Evolutionary conservation across 2,888 invertebrate species (phyloP).

Genomic region (Machimus atricapillus): DNA sequence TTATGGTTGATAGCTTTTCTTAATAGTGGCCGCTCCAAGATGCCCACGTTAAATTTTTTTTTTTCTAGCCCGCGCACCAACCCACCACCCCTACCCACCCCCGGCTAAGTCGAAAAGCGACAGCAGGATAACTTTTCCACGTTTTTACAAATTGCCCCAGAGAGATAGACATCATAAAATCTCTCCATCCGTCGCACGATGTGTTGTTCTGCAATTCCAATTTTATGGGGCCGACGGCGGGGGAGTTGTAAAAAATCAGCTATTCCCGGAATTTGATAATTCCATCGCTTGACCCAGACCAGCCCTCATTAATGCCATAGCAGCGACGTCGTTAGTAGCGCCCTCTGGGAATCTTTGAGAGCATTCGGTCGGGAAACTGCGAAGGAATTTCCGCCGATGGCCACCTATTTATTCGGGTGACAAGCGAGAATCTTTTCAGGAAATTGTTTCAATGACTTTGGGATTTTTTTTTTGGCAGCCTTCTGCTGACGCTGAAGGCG

Average conservation of each 20-base stretch:
- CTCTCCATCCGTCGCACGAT: neutral
- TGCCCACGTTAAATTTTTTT: constrained; percentile 15
- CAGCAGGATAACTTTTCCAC: neutral
- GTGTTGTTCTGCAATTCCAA: neutral
- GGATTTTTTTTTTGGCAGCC: neutral
- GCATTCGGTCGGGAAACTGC: constrained; percentile 13
- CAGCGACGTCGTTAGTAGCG: neutral
- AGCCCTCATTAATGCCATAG: neutral
- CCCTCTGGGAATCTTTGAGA: neutral
- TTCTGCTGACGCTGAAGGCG: neutral
- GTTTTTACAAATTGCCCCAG: neutral
- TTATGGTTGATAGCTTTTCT: constrained; percentile 32
- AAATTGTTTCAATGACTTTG: constrained; percentile 40
- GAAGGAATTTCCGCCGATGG: constrained; percentile 8
- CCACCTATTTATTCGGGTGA: constrained; percentile 29
- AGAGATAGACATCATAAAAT: neutral
- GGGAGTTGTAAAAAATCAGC: neutral
- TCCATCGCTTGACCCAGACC: neutral
- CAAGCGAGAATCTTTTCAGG: constrained; percentile 12
- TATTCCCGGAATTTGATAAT: neutral
- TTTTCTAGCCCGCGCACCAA: neutral
- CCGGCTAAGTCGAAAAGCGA: neutral
- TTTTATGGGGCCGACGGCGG: neutral
- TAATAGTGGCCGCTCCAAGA: constrained; percentile 19
- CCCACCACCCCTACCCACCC: neutral